Base-by-base conservation (phyloP, 2,113 vertebrate genomes). In the Lasiurus borealis region DNA sequence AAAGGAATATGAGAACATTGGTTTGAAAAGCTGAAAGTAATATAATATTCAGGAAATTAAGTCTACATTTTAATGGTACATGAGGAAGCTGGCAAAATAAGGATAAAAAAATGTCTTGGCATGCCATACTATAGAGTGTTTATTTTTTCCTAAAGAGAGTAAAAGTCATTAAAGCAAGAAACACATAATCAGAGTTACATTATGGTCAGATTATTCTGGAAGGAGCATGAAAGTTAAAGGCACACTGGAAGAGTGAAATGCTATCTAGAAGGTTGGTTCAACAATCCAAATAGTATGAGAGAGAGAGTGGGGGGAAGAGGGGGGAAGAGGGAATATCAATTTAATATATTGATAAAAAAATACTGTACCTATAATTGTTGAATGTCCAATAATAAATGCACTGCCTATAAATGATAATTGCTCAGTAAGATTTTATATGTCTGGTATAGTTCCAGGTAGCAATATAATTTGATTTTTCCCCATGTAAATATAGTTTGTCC, bases 121-220 rank as follows among this genome's bases (percentile, higher is more conserved):
- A 19, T 59, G 23, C 13, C 5, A 25, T 52, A 16, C 2, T 11
- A 27, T 84, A 1, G 8, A 54, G 0, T 91, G 2, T 25, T 89
- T 66, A n/a, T 76, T 91, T 93, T 48, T 10, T 36, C 82, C 2
- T 6, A 78, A 88, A 77, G 15, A 71, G 31, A 27, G 9, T 69
- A 75, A 29, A 88, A 64, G 15, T 83, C 9, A 50, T 78, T 85
- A 89, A 73, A 96, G 21, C 36, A 89, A 59, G 13, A 73, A 88
- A 19, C 8, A 40, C 18, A 72, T 46, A 78, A 75, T 82, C 44
- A 59, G n/a, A n/a, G 27, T 85, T 83, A 72, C 3, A 72, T 92
- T 76, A 86, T 9, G 34, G 18, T 71, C 71, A 46, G 44, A 93
- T 71, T 81, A 29, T 88, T 90, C 40, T 89, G 9, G 75, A 81